Evolutionary conservation across 2,113 vertebrate species (phyloP), one percentile per base, ranked within the genome.

Genomic region (Pipa parva): DNA sequence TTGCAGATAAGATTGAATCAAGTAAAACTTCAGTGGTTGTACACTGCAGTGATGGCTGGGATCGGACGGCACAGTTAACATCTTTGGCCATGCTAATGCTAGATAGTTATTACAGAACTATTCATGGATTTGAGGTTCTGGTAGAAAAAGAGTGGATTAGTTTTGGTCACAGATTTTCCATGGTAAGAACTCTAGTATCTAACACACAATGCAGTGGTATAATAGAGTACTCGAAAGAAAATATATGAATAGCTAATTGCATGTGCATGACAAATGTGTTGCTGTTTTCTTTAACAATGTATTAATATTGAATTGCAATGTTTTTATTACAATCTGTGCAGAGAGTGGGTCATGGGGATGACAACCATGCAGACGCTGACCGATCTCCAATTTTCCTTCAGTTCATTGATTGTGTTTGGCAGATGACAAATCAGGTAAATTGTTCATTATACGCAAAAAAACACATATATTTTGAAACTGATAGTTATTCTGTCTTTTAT

Each of bases 371-470:
- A 0, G 94, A 94, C 76, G 92, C 95, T 0, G 95, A 98, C 73
- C 89, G 97, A 22, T 99, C 97, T 0, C 97, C 97, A 5, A 94
- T 98, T 72, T 99, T 99, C 57, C 87, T 97, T 64, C 95, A 98
- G 85, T 98, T 99, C 80, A 90, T 99, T 1, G 97, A 99, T 75
- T 98, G 97, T 63, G 97, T 99, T 31, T 98, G 97, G 97, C 97
- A 99, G 78, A 95, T 99, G 90, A 96, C 90, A 65, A 93, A 86
- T 75, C 95, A 98, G 93, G 97, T 97, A 73, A 84, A 79, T 20
- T 10, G 49, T 46, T 72, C 60, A n/a, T 1, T 21, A 18, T 7
- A 51, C 7, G 7, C 25, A 5, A 21, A 7, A 13, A 7, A 18
- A 36, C 15, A 36, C 7, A 36, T 7, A 36, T n/a, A n/a, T n/a